Conservation (phyloP, 2,888 invertebrate genomes). For the Callyntrura sp. region DNA sequence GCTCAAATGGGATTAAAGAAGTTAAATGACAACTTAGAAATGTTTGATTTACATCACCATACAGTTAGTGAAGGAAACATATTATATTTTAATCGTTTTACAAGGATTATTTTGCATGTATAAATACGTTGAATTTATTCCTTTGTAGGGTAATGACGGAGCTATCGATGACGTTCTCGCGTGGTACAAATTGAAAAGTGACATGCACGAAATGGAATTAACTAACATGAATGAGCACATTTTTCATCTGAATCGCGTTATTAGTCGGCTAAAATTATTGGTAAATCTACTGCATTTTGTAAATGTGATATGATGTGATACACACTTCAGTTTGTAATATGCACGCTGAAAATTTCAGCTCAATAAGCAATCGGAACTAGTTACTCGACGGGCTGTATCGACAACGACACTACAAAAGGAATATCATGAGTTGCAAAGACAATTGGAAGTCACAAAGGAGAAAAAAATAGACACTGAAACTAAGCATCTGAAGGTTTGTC, state of each 20-base stretch:
- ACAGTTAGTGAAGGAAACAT: neutral
- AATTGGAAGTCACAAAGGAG: conserved; percentile 27
- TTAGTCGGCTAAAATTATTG: conserved; percentile 68
- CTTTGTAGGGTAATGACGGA: neutral
- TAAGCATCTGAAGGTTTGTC: conserved; percentile 46
- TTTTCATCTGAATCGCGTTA: conserved; percentile 66
- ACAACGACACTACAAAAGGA: conserved; percentile 1
- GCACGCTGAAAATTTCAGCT: conserved; percentile 9
- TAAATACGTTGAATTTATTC: neutral
- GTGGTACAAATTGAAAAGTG: conserved; percentile 73
- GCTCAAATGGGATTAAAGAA: conserved; percentile 51
- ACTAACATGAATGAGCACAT: conserved; percentile 67
- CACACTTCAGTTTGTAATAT: too few relatives aligned
- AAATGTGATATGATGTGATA: neutral
- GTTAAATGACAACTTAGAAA: conserved; percentile 60
- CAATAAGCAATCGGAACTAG: conserved; percentile 53
- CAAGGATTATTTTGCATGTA: neutral
- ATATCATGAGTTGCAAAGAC: conserved; percentile 1
- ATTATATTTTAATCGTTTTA: neutral
- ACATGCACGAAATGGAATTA: conserved; percentile 78
- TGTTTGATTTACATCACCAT: conserved; percentile 31
- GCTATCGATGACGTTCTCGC: conserved; percentile 60
- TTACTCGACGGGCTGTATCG: conserved; percentile 22
- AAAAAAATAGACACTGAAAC: conserved; percentile 42
- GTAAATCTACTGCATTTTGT: conserved; percentile 58